A percentile compares a stretch with the other conserved stretches of the same genome.
Conservation (phyloP, 2,797 vertebrate species). For the Chaetodon trifasciatus region DNA sequence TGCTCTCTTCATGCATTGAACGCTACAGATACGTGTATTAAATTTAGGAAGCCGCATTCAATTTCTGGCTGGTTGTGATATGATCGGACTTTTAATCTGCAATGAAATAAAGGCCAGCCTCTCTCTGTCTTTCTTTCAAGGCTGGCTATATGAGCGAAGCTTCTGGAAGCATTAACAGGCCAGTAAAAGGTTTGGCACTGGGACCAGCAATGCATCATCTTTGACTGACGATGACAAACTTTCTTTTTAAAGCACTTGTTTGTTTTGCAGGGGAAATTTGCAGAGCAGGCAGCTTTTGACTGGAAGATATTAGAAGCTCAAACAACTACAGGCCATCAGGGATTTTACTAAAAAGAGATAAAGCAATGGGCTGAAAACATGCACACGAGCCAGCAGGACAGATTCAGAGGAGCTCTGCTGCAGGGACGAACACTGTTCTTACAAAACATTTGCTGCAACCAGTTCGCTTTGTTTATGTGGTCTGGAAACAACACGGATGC, state of each 20-base stretch:
- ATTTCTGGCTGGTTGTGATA: constrained; percentile 14
- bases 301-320: not conserved
- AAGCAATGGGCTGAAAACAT: not conserved
- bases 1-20: not conserved
- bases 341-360: not conserved
- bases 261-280: constrained; percentile 18
- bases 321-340: not conserved
- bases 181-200: constrained; percentile 35
- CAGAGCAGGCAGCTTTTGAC: constrained; percentile 9
- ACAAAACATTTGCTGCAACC: not conserved
- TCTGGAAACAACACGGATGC: not conserved
- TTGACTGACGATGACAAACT: constrained; percentile 44
- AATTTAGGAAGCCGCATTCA: constrained; percentile 29
- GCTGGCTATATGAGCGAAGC: constrained; percentile 7
- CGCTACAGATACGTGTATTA: constrained; percentile 9
- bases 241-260: constrained; percentile 24
- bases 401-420: no score
- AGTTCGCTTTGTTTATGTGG: not conserved
- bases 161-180: constrained; percentile 38
- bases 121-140: constrained; percentile 34
- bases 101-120: constrained; percentile 45
- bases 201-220: constrained; percentile 34
- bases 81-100: constrained; percentile 46
- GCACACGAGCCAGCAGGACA: no score
- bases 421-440: not conserved